Evolutionary conservation across 2,888 invertebrate species (phyloP).

Genomic region (Chelonus formosanus): DNA sequence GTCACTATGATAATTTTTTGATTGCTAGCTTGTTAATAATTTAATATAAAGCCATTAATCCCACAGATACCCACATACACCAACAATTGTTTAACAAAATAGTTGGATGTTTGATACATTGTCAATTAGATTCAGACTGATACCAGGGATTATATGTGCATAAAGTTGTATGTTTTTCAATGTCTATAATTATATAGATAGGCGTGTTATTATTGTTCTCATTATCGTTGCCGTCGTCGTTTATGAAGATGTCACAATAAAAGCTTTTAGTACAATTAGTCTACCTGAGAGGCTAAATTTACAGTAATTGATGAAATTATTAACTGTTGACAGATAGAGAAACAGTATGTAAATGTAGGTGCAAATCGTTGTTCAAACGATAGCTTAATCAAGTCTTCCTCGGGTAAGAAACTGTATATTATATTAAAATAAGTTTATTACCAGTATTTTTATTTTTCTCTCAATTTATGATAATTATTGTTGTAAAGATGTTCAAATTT

Average conservation of each 20-base stretch:
- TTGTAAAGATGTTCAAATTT: too few relatives aligned
- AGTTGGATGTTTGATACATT: conserved; percentile 60
- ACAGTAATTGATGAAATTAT: not conserved
- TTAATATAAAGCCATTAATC: conserved; percentile 6
- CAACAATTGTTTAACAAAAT: conserved; percentile 38
- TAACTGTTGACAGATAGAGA: conserved; percentile 4
- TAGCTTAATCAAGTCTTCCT: conserved; percentile 35
- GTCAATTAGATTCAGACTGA: conserved; percentile 67
- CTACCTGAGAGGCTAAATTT: conserved; percentile 16
- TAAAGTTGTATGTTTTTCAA: conserved; percentile 49
- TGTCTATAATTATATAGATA: conserved; percentile 54
- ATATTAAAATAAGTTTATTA: not conserved
- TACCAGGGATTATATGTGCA: conserved; percentile 60
- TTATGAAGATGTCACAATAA: conserved; percentile 34
- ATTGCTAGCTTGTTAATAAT: too few relatives aligned
- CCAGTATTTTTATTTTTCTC: too few relatives aligned
- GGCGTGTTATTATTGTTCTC: conserved; percentile 42
- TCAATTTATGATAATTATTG: too few relatives aligned
- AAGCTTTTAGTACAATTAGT: conserved; percentile 30
- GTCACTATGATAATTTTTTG: too few relatives aligned
- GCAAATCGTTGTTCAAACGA: conserved; percentile 27
- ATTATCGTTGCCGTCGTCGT: too few relatives aligned
- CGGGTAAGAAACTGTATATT: conserved; percentile 12
- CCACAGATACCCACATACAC: conserved; percentile 12
- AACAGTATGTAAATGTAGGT: conserved; percentile 24